Conservation (phyloP, 1,140 invertebrate species). For the Caenorhabditis remanei region DNA sequence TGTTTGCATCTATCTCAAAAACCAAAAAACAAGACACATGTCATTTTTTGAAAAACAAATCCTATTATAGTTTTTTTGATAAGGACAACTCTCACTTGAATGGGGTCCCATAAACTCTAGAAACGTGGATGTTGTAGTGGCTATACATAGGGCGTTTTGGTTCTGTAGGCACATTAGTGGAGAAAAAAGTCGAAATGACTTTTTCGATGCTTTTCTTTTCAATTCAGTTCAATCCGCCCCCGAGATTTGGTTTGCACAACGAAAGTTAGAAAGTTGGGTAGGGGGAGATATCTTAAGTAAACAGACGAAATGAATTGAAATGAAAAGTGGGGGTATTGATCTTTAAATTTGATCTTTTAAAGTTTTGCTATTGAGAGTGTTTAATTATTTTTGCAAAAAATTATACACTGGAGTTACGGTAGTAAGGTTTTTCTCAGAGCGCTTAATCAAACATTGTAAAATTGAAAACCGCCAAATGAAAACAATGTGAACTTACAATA, state of each 20-base stretch:
- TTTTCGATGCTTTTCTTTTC: neutral
- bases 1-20: too few species aligned
- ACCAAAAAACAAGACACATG: too few species aligned
- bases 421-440: too few species aligned
- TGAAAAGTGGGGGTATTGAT: neutral
- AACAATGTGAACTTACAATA: neutral
- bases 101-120: slow-evolving; percentile 31
- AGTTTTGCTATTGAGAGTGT: neutral
- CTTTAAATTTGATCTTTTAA: neutral
- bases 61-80: too few species aligned
- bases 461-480: too few species aligned
- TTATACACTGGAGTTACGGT: neutral
- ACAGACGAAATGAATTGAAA: slow-evolving; percentile 32
- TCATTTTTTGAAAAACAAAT: too few species aligned
- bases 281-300: slow-evolving; percentile 28
- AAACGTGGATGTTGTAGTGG: slow-evolving; percentile 21
- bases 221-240: slow-evolving; percentile 9
- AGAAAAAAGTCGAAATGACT: slow-evolving; percentile 1
- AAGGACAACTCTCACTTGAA: slow-evolving; percentile 3
- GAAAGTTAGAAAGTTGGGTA: slow-evolving; percentile 14
- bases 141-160: slow-evolving; percentile 36
- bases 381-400: neutral
- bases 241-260: slow-evolving; percentile 21
- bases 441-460: too few species aligned
- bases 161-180: slow-evolving; percentile 35